Percentiles rank a stretch among this genome's conserved stretches.
phyloP scores from a whole-genome alignment of 2,113 vertebrate genomes.

The Petrocephalus zakoni region DNA sequence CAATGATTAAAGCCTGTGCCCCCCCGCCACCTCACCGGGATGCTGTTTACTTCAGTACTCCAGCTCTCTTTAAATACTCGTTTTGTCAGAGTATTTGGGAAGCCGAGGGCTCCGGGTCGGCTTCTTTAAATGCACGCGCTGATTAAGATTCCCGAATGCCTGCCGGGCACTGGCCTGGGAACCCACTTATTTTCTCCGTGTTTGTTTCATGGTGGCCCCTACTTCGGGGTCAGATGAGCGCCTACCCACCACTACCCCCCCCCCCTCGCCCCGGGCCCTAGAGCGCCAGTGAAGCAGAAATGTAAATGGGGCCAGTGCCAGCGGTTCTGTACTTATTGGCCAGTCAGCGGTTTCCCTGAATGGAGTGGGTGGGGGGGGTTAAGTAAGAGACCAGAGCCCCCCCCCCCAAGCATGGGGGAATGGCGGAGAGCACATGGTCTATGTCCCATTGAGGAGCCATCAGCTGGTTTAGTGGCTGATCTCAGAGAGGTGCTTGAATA shows the following conservation, averaged over 20 bases:
- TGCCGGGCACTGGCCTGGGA: not conserved
- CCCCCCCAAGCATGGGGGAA: too few species aligned
- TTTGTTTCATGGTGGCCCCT: not conserved
- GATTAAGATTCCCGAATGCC: not conserved
- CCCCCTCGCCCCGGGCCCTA: not conserved
- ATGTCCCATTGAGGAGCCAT: not conserved
- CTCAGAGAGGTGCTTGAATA: not conserved
- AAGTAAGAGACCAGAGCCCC: not conserved
- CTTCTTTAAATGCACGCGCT: not conserved
- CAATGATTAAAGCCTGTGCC: not conserved
- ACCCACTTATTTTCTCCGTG: not conserved
- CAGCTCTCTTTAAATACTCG: not conserved
- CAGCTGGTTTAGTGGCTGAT: not conserved
- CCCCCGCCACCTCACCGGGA: not conserved
- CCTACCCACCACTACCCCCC: not conserved
- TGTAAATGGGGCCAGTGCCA: not conserved
- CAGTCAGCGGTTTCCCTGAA: not conserved
- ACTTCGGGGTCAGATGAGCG: not conserved
- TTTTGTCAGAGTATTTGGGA: not conserved
- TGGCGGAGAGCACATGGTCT: not conserved
- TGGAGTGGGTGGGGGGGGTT: not conserved
- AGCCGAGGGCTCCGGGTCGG: not conserved
- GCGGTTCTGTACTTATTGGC: not conserved
- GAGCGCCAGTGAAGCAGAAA: constrained; percentile 1
- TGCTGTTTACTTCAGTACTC: not conserved